Conservation (phyloP, 2,888 invertebrate species). For the Gryllus longicercus region DNA sequence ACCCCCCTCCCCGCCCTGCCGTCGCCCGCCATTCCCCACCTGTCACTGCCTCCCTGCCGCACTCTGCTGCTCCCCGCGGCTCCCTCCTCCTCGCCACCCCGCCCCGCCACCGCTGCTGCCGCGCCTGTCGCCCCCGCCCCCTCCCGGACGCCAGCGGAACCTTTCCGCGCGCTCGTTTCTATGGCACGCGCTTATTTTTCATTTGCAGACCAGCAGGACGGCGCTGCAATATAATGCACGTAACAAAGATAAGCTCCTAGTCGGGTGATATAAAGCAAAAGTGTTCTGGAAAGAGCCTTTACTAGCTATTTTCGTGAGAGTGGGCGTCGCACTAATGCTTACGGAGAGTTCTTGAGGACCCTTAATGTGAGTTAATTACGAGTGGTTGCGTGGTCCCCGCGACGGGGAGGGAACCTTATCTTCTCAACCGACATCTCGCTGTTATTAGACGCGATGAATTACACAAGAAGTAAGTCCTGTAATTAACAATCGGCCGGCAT, state of each 20-base stretch:
- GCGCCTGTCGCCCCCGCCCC: too few relatives aligned
- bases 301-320: background rate
- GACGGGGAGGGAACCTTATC: background rate
- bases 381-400: background rate
- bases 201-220: background rate
- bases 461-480: conserved; percentile 11
- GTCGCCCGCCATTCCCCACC: too few relatives aligned
- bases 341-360: background rate
- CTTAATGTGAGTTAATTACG: conserved; percentile 10
- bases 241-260: background rate
- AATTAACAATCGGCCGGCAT: conserved; percentile 2
- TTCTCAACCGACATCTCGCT: background rate
- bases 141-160: too few relatives aligned
- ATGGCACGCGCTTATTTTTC: background rate
- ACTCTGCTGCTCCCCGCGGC: too few relatives aligned
- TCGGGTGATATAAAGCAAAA: background rate
- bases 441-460: conserved; percentile 11
- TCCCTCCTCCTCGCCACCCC: too few relatives aligned
- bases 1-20: too few relatives aligned
- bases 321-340: background rate
- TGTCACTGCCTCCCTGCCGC: too few relatives aligned
- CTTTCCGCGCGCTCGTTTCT: background rate
- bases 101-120: too few relatives aligned
- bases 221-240: background rate
- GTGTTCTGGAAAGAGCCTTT: conserved; percentile 3